phyloP scores from a whole-genome alignment of 2,797 vertebrate species.

The Rousettus madagascariensis region DNA sequence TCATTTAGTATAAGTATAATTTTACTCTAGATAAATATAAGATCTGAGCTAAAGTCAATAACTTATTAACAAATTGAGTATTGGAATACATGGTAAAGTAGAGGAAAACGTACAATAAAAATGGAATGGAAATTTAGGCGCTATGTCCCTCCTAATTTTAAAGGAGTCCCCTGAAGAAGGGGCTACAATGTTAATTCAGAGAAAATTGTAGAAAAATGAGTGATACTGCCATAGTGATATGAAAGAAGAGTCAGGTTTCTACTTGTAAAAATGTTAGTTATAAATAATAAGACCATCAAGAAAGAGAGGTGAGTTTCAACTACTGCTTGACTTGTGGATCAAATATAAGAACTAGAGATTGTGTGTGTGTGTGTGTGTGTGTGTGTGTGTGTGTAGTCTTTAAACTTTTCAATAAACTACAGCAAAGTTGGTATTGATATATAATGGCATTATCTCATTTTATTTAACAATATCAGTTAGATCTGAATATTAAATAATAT shows the following conservation, averaged over 20 bases:
- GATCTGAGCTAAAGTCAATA: not conserved
- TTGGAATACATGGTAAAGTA: not conserved
- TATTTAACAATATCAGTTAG: not conserved
- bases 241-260: not conserved
- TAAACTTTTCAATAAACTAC: not conserved
- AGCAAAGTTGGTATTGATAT: not conserved
- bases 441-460: not conserved
- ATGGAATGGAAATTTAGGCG: not conserved
- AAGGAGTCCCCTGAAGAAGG: not conserved
- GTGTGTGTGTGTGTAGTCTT: not conserved
- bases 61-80: not conserved
- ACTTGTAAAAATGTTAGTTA: not conserved
- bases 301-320: not conserved
- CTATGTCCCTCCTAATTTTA: not conserved
- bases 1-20: not conserved
- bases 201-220: not conserved
- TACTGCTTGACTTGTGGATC: not conserved
- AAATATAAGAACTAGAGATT: not conserved
- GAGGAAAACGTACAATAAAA: not conserved
- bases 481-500: not conserved
- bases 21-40: not conserved
- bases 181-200: not conserved
- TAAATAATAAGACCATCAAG: not conserved
- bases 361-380: too few species aligned
- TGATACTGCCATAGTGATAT: not conserved